These are phyloP conservation scores for Notarius lentiginosus DNA, from an alignment of 2,113 vertebrate species.

Conservation along the genomic window DNA sequence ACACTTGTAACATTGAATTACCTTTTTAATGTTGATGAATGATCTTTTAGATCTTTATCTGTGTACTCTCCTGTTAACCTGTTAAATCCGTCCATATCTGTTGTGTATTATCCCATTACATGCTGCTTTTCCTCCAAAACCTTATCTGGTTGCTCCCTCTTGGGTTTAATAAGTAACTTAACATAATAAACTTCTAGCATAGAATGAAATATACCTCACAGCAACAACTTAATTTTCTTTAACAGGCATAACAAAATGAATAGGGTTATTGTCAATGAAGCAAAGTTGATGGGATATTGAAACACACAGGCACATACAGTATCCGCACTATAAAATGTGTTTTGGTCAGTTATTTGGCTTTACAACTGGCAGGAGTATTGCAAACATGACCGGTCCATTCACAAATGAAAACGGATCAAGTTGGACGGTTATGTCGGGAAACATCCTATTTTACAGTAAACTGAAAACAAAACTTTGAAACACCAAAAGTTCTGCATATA, in stretches of 20 bases:
- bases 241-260: background rate
- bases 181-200: no score
- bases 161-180: background rate
- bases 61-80: background rate
- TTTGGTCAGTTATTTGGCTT: background rate
- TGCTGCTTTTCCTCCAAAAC: background rate
- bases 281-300: no score
- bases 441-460: background rate
- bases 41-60: background rate
- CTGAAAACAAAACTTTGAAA: background rate
- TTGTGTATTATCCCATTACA: background rate
- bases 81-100: background rate
- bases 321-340: background rate
- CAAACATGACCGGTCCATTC: background rate
- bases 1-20: background rate
- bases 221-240: background rate
- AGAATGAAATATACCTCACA: no score
- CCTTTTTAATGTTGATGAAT: background rate
- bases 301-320: background rate
- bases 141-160: background rate
- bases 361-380: background rate
- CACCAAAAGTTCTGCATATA: no score
- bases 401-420: background rate
- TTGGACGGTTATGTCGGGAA: background rate
- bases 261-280: background rate